Conservation (phyloP, 2,888 invertebrate genomes). For the Lepidonotus clava region DNA sequence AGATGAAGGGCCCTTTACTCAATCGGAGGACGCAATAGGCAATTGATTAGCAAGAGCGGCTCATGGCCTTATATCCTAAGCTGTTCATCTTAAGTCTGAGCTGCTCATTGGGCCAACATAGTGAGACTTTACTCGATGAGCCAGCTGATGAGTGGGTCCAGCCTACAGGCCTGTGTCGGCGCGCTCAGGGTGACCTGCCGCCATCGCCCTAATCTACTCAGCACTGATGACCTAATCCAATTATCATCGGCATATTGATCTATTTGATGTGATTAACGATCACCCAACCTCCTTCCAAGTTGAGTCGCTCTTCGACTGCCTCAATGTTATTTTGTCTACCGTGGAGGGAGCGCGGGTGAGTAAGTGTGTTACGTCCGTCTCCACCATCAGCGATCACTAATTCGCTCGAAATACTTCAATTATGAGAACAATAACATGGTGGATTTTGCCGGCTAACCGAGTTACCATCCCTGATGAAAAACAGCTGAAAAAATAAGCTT, state of each 20-base stretch:
- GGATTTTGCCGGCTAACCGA: neutral
- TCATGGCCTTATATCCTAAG: too few relatives aligned
- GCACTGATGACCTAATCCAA: conserved; percentile 20
- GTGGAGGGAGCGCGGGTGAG: neutral
- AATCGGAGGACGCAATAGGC: too few relatives aligned
- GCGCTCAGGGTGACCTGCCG: neutral
- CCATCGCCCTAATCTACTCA: neutral
- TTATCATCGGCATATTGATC: conserved; percentile 47
- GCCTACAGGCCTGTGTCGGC: neutral
- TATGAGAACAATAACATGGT: conserved; percentile 31
- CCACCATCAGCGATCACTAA: neutral
- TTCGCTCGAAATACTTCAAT: conserved; percentile 16
- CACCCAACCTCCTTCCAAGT: neutral
- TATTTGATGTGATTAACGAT: conserved; percentile 31
- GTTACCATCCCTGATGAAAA: neutral
- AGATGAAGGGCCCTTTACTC: too few relatives aligned
- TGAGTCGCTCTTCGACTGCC: neutral
- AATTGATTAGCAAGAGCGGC: too few relatives aligned
- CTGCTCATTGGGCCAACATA: neutral
- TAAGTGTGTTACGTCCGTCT: neutral
- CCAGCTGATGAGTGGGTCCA: conserved; percentile 4
- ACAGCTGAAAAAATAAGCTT: neutral
- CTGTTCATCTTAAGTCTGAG: too few relatives aligned
- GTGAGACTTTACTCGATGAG: neutral
- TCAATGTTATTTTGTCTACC: neutral